Conservation (phyloP, 2,113 vertebrate species). For the Balaeniceps rex region DNA sequence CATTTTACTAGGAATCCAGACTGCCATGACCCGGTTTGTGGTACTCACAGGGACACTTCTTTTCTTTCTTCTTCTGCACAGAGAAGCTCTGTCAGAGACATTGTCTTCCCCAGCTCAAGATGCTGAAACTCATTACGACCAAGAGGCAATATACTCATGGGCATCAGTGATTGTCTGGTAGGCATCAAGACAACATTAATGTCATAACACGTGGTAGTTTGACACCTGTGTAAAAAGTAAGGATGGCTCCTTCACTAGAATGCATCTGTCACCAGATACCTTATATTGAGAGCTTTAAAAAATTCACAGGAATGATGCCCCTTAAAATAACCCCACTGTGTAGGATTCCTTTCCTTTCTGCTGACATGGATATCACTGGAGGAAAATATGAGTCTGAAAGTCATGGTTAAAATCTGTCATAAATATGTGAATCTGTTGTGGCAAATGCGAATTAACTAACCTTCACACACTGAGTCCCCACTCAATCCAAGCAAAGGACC, state of each 20-base stretch:
- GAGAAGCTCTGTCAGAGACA: background rate
- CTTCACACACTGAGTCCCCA: background rate
- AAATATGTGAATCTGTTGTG: background rate
- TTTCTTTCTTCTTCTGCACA: background rate
- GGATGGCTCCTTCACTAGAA: background rate
- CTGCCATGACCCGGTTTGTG: background rate
- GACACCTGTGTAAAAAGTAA: background rate
- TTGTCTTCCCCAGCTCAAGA: background rate
- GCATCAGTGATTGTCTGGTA: background rate
- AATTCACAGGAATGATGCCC: background rate
- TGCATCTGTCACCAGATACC: background rate
- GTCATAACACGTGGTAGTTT: background rate
- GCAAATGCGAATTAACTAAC: background rate
- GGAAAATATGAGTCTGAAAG: background rate
- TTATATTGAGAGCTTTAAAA: background rate
- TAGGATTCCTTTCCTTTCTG: background rate
- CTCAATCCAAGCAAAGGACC: background rate
- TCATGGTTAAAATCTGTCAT: background rate
- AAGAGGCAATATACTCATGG: background rate
- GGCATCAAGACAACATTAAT: background rate
- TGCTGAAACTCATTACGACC: background rate
- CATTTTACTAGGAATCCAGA: conserved; percentile 20
- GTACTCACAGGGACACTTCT: background rate
- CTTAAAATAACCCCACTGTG: background rate
- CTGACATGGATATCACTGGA: background rate